Evolutionary conservation across 37 sponge, comb jelly and placozoan genomes (phyloP).

Genomic region (Cliona cf. orientalis): DNA sequence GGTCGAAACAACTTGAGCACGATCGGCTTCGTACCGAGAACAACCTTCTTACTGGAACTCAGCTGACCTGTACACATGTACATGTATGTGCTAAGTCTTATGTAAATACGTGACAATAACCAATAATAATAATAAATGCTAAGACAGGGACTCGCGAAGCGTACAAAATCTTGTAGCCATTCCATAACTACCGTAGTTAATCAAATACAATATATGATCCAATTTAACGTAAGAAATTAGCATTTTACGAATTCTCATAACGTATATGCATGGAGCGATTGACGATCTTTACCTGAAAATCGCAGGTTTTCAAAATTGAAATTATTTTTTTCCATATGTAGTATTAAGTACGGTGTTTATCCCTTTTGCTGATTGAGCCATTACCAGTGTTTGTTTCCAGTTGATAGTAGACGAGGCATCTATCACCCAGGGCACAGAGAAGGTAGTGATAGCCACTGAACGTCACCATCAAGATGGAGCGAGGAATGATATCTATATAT

Average conservation of each 20-base stretch:
- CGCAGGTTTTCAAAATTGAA: too few relatives aligned
- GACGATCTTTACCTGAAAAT: too few relatives aligned
- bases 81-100: not conserved
- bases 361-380: too few relatives aligned
- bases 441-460: constrained; percentile 75
- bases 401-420: constrained; percentile 80
- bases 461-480: constrained; percentile 79
- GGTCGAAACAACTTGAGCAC: constrained; percentile 71
- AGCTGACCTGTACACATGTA: constrained; percentile 36
- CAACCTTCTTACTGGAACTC: constrained; percentile 53
- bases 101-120: not conserved
- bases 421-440: constrained; percentile 92
- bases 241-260: too few relatives aligned
- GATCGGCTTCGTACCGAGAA: constrained; percentile 90
- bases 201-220: too few relatives aligned
- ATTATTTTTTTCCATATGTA: too few relatives aligned
- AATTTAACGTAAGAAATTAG: too few relatives aligned
- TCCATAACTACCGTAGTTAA: too few relatives aligned
- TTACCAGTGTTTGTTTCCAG: constrained; percentile 74
- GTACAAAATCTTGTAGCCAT: too few relatives aligned
- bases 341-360: too few relatives aligned
- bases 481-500: constrained; percentile 81
- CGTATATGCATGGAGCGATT: too few relatives aligned
- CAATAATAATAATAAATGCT: not conserved
- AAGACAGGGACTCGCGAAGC: too few relatives aligned